Percentiles rank a stretch among this genome's conserved stretches.
Evolutionary conservation across 2,888 invertebrate genomes (phyloP).

Genomic region (Ethmia dodecea): DNA sequence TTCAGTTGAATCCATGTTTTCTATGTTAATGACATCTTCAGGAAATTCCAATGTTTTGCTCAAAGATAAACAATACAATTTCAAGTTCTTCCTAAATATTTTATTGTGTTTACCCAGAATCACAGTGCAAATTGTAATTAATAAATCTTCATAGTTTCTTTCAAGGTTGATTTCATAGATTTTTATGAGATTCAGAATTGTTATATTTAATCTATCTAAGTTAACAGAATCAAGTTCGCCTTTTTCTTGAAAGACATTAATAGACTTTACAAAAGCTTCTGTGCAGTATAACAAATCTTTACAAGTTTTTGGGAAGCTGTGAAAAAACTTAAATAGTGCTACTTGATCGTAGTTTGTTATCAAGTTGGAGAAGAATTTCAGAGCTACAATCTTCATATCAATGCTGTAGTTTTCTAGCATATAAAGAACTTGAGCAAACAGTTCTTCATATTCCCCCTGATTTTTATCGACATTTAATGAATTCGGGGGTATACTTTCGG

Average conservation of each 20-base stretch:
- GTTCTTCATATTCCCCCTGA: conserved; percentile 27
- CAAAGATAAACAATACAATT: conserved; percentile 42
- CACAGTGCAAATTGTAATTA: conserved; percentile 39
- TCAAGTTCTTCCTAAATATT: conserved; percentile 43
- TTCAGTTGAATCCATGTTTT: conserved; percentile 39
- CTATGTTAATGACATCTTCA: conserved; percentile 35
- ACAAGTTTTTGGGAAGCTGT: conserved; percentile 37
- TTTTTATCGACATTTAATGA: conserved; percentile 39
- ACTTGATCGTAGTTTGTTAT: conserved; percentile 43
- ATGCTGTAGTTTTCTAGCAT: conserved; percentile 51
- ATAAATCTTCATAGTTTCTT: conserved; percentile 25
- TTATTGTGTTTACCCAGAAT: conserved; percentile 35
- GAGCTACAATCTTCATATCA: conserved; percentile 48
- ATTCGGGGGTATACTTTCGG: conserved; percentile 50
- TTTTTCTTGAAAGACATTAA: conserved; percentile 48
- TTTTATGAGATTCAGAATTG: conserved; percentile 35
- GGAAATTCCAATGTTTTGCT: conserved; percentile 38
- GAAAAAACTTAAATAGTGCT: conserved; percentile 35
- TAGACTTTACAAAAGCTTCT: conserved; percentile 41
- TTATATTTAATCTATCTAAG: conserved; percentile 39
- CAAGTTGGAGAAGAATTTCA: conserved; percentile 52
- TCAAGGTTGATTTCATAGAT: conserved; percentile 21
- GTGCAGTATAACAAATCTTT: conserved; percentile 35
- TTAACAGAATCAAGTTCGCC: conserved; percentile 37
- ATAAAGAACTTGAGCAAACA: conserved; percentile 38